Base-by-base conservation (phyloP, 2,113 vertebrate genomes). In the Rhagologus leucostigma region DNA sequence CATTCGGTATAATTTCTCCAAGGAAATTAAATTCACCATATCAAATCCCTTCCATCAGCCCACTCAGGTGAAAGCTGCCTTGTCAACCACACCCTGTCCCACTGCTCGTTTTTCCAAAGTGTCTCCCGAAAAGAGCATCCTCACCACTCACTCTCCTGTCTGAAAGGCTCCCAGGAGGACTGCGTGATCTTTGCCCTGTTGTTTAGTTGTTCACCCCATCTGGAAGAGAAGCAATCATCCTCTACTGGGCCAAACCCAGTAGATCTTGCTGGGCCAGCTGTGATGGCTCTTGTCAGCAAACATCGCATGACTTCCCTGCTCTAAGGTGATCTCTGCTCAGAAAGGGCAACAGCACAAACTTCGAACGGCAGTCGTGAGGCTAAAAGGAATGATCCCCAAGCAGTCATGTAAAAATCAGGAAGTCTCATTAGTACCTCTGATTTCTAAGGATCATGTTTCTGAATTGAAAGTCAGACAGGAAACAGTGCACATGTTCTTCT, bases 241-340 rank as follows among this genome's bases (percentile, higher is more conserved):
- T 32, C 27, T 16, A 4, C 13, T 33, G 50, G 41, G 12, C n/a
- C 37, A 90, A 69, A n/a, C 13, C 7, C 33, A 21, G 9, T 13
- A 18, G 29, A 42, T 74, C 26, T 64, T 64, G 22, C 49, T 59
- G 29, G 35, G 32, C 24, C 9, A 26, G 12, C 9, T 74, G 20
- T 65, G 59, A 52, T 52, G 37, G 17, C 10, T 77, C 37, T 74
- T 56, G 10, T 41, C 59, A 55, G 14, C 19, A 52, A 50, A 22
- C 15, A 46, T 8, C 1, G 0, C 22, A 3, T 2, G 8, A 20
- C 17, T 71, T 73, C 16, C 59, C 1, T 2, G 11, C n/a, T 64
- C 7, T 52, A 10, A 37, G 13, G 23, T 22, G 30, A 39, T 52
- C 21, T 69, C 55, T 57, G 13, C 39, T 60, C 12, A 44, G 60